These are phyloP conservation scores for Myopa tessellatipennis DNA, from an alignment of 2,888 invertebrate genomes.

Conservation along the genomic window DNA sequence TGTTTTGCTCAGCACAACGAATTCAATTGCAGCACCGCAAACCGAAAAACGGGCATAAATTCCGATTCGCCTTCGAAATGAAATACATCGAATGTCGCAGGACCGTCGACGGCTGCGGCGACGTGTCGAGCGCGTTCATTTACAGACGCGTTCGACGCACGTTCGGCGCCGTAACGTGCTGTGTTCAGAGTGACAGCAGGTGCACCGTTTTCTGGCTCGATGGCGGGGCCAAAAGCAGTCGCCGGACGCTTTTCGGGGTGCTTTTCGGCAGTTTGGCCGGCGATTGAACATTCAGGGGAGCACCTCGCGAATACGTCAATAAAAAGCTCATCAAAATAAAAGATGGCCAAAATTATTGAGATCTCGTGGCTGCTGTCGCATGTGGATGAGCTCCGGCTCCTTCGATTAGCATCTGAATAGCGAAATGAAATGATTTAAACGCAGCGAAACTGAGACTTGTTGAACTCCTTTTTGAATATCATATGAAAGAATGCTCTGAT, in stretches of 20 bases:
- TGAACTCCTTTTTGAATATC: no score
- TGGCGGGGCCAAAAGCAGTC: no score
- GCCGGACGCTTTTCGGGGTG: not conserved
- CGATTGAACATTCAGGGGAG: not conserved
- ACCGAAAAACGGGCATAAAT: no score
- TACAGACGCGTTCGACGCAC: conserved; percentile 11
- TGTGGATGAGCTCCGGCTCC: not conserved
- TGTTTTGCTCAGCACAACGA: not conserved
- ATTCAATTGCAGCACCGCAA: no score
- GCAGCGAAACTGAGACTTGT: no score
- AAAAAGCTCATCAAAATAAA: conserved; percentile 33
- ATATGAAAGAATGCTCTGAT: no score
- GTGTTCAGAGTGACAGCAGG: not conserved
- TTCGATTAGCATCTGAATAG: no score
- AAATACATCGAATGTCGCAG: not conserved
- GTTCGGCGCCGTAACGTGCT: not conserved
- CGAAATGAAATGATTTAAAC: no score
- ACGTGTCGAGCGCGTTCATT: not conserved
- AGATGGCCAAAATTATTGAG: conserved; percentile 24
- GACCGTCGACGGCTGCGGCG: not conserved
- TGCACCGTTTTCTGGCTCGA: not conserved
- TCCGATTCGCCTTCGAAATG: conserved; percentile 21
- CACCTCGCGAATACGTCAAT: conserved; percentile 28
- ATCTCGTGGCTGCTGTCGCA: not conserved
- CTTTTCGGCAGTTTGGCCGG: not conserved